phyloP scores from a whole-genome alignment of 2,113 vertebrate genomes.

The Psittacula cyanocephala region DNA sequence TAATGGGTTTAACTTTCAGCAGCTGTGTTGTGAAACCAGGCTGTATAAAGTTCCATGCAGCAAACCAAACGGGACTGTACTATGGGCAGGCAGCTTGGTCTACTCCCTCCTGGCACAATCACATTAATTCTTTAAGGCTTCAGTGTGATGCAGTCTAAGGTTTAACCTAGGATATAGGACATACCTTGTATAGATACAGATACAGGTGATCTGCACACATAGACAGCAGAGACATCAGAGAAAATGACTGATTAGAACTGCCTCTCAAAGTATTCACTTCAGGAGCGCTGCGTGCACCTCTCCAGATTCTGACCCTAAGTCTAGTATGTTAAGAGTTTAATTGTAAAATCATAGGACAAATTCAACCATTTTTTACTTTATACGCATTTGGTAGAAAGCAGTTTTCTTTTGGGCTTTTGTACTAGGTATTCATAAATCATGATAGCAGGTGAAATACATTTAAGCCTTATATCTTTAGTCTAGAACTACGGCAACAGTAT shows the following conservation, averaged over 20 bases:
- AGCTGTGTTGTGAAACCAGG: not conserved
- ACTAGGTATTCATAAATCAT: not conserved
- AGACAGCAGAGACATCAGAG: not conserved
- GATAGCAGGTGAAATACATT: not conserved
- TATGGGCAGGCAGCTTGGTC: not conserved
- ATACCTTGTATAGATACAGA: accelerated
- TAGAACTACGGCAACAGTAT: not conserved
- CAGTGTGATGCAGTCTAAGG: not conserved
- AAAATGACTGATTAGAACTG: not conserved
- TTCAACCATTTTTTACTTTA: not conserved
- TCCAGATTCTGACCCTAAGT: not conserved
- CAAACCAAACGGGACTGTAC: not conserved
- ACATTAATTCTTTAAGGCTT: not conserved
- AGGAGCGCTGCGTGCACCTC: not conserved
- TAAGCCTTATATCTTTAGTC: not conserved
- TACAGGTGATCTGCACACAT: not conserved
- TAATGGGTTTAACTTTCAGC: not conserved
- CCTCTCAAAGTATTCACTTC: not conserved
- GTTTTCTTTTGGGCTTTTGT: not conserved
- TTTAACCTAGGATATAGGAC: not conserved
- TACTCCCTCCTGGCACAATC: not conserved
- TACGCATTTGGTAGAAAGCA: accelerated
- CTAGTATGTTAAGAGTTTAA: not conserved
- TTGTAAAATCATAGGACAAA: not conserved
- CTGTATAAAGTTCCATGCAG: not conserved